Base-by-base conservation (phyloP, 2,888 invertebrate genomes). In the Acleris literana region DNA sequence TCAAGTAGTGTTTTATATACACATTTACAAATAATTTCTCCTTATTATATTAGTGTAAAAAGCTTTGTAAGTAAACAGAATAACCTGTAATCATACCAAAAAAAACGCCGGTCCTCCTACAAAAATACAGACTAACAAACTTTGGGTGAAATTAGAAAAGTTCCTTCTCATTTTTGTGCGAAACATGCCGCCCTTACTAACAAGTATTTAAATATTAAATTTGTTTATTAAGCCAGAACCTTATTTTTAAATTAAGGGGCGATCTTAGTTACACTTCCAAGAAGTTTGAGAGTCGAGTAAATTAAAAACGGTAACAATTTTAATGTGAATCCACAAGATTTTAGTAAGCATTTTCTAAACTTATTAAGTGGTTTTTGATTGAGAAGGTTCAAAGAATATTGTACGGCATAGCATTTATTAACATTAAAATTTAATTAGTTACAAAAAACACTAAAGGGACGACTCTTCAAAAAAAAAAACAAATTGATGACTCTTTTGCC, bases 201-300 rank as follows among this genome's bases (percentile, higher is more conserved):
- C 78, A 79, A 82, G 78, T 80, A 77, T 79, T 84, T 79, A 83
- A 84, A 83, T 85, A 84, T 84, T 83, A 80, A 79, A 76, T 79
- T 80, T 77, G 78, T 78, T 82, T 82, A 79, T 75, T 75, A 80
- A 75, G 25, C 25, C 71, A 69, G 64, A 71, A 56, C 73, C 72
- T 76, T 71, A 70, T 75, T 78, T 70, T 70, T 60, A 74, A 69
- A 72, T 44, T 61, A 52, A 53, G 33, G 54, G 39, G 33, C 58
- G 22, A 18, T 46, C 64, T 53, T 20, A 53, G 59, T 57, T 46
- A 46, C 57, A 57, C 46, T 58, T 20, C 17, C 29, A 13, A 13
- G 25, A 20, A 7, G 61, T 46, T 57, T 11, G 44, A 6, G 43
- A n/a, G 43, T 43, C 6, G 25, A 17, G 25, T 25, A 57, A 46